Base-by-base conservation (phyloP, 1,140 invertebrate species). In the Polyergus mexicanus region DNA sequence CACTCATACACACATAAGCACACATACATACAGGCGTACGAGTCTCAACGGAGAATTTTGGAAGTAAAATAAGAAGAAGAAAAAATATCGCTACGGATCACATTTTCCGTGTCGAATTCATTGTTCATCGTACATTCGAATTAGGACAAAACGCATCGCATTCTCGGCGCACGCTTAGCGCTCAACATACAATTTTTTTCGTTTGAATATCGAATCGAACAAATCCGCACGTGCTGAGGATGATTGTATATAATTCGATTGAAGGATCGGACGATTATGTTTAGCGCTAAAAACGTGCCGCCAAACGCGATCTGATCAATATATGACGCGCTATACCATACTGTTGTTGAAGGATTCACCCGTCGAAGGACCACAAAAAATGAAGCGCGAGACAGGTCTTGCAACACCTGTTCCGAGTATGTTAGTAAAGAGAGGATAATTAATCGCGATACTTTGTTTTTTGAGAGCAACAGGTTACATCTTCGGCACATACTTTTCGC, bases 391-490 rank as follows among this genome's bases (percentile, higher is more conserved):
- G 32, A 58, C 28, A 65, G 19, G 60, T 47, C 19, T 62, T 65
- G 6, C 7, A 35, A 22, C 44, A 56, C 19, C 68, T 47, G 54
- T 60, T 38, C 28, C 54, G 16, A 58, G 38, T 72, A n/a, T 22
- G 51, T 56, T 38, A 41, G 44, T 19, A 54, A 72, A 71, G 54
- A 71, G 54, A 74, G 54, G 38, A 72, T 44, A 47, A 72, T 38
- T 60, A 83, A 60, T 72, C 54, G 54, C 68, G 54, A 72, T 72
- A 83, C 54, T 47, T 83, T 51, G 3, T 32, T 32, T 51, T 83
- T 83, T 83, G 78, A 83, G 78, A 83, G 78, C 78, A 83, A 83
- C 78, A 83, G 78, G 68, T 83, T 83, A 83, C 78, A 83, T 74
- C 51, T 83, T 83, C 68, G 41, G 78, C 78, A 83, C 78, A 83